These are phyloP conservation scores for Silurus asotus DNA, from an alignment of 2,113 vertebrate species.

Conservation along the genomic window DNA sequence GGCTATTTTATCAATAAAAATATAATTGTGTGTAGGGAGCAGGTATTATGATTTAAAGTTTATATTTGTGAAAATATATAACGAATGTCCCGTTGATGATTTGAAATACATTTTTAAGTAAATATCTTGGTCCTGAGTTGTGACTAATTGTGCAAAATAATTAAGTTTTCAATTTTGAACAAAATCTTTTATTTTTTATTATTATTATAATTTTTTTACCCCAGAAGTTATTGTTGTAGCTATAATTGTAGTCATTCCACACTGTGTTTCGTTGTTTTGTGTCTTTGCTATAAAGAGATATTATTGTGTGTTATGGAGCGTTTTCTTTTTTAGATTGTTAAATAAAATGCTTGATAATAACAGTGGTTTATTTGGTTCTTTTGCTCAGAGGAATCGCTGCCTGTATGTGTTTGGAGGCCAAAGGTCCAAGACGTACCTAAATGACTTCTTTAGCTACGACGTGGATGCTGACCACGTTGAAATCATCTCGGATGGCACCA, in stretches of 20 bases:
- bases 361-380: neutral
- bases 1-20: neutral
- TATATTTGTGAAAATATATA: neutral
- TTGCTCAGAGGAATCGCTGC: conserved; percentile 89
- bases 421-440: conserved; percentile 97
- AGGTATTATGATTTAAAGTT: neutral
- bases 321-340: neutral
- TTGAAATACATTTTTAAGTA: neutral
- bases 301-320: neutral
- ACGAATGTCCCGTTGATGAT: neutral
- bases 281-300: neutral
- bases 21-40: neutral
- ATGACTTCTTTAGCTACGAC: conserved; percentile 98
- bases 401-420: conserved; percentile 97
- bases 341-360: neutral
- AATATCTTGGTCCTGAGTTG: neutral
- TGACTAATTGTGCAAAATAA: neutral
- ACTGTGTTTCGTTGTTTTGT: neutral
- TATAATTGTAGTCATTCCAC: neutral
- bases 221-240: neutral
- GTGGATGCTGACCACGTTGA: conserved; percentile 96
- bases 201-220: neutral
- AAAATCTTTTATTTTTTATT: neutral
- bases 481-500: conserved; percentile 98
- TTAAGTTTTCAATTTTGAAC: neutral